Base-by-base conservation (phyloP, 1,140 invertebrate species). In the Coptotermes formosanus region DNA sequence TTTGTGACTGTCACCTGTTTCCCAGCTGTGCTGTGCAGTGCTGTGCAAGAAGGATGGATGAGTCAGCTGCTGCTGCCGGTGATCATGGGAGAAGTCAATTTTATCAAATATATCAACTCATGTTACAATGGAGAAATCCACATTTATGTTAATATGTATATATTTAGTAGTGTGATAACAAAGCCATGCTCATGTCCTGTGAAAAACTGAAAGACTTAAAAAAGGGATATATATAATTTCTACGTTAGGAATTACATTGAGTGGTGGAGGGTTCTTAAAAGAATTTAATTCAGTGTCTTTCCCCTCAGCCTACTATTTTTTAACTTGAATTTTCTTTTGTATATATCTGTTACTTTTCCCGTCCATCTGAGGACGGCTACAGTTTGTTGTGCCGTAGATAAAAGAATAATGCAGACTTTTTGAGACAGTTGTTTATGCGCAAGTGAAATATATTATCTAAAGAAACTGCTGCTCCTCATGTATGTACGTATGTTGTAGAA, bases 361-460 rank as follows among this genome's bases (percentile, higher is more conserved):
- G 38, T 84, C 83, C 48, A 45, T 23, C 32, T 84, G 43, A 32
- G 48, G 85, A 55, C 48, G 85, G 75, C 81, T 86, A 48, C 64
- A 75, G 44, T 82, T 55, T 86, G 75, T 43, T 82, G 21, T 86
- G 85, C 75, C 82, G 81, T 86, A 86, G 85, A 86, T 86, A 86
- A 64, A 55, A 64, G n/a, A 38, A 23, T 45, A 55, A 38, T 82
- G 69, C 44, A 44, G 19, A 55, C 23, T 44, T n/a, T 43, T 48
- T 44, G 75, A 82, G 45, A 82, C 9, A 25, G 23, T 14, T n/a
- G 48, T 48, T 52, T 25, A 38, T 38, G 44, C 48, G 52, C 30
- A 55, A 25, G 19, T 85, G 52, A 69, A 85, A 69, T 59, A 38
- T 44, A 69, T 85, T 85, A 69, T 32, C n/a, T 82, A 45, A 75